Conservation (phyloP, 2,113 vertebrate species). For the Dendrocopos noguchii region DNA sequence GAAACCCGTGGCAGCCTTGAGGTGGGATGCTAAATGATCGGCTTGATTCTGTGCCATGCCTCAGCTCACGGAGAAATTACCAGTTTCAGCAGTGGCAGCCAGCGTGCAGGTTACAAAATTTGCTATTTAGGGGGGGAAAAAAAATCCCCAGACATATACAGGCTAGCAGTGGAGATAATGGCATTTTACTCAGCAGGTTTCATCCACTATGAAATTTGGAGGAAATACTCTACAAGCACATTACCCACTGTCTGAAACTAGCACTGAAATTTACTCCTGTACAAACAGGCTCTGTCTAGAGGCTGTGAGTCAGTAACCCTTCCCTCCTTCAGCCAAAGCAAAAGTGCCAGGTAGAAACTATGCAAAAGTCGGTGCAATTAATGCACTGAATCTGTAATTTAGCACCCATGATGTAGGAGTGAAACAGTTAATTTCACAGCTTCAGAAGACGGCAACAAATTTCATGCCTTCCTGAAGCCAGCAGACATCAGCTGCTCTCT, state of each 20-base stretch:
- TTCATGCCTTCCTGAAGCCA: background rate
- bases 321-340: background rate
- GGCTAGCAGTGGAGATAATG: background rate
- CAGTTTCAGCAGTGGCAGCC: background rate
- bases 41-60: background rate
- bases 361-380: background rate
- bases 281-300: background rate
- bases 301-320: background rate
- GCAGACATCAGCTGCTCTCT: background rate
- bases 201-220: background rate
- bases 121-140: background rate
- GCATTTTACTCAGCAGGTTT: background rate
- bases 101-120: background rate
- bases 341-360: background rate
- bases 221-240: background rate
- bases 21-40: background rate
- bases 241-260: background rate
- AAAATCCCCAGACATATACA: background rate
- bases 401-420: fast-evolving
- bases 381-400: background rate
- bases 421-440: background rate
- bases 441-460: background rate
- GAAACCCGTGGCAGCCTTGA: background rate
- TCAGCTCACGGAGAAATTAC: background rate
- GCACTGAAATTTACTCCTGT: background rate